phyloP scores from a whole-genome alignment of 2,113 vertebrate species.

The Nibea albiflora region DNA sequence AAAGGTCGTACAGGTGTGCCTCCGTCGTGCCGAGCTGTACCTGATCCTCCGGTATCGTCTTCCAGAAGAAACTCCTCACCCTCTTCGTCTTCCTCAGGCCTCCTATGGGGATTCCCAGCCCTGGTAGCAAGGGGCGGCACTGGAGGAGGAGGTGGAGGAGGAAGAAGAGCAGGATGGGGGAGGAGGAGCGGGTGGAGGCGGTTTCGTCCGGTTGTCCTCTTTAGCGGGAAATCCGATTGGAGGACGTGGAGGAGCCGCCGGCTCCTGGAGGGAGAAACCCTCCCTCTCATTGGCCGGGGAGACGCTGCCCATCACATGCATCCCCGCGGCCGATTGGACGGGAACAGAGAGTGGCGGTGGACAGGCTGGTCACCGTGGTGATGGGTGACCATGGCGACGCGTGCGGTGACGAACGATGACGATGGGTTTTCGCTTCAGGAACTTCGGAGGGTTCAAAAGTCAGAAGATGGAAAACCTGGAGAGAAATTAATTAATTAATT shows the following conservation, averaged over 20 bases:
- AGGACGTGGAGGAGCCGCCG: constrained; percentile 75
- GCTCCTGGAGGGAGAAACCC: constrained; percentile 78
- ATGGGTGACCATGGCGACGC: constrained; percentile 6
- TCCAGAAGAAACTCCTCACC: constrained; percentile 95
- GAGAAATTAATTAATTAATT: neutral
- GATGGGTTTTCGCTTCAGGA: constrained; percentile 27
- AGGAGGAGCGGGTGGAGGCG: constrained; percentile 40
- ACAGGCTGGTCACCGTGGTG: neutral
- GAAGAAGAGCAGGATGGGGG: constrained; percentile 22
- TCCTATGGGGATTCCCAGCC: constrained; percentile 63
- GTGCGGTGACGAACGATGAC: neutral
- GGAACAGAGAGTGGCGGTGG: neutral
- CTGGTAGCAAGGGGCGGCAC: constrained; percentile 70
- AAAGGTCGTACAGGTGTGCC: no score
- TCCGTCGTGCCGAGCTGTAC: neutral
- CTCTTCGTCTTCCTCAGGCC: constrained; percentile 85
- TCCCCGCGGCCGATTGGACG: constrained; percentile 76
- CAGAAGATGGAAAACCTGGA: neutral
- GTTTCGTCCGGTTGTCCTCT: neutral
- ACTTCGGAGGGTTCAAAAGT: neutral
- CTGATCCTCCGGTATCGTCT: constrained; percentile 93
- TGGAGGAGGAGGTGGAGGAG: constrained; percentile 72
- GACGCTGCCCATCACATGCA: constrained; percentile 93
- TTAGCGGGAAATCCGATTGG: neutral
- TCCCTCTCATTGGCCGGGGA: constrained; percentile 87